Evolutionary conservation across 2,113 vertebrate species (phyloP), one percentile per base, ranked within the genome.

Genomic region (Labeo rohita): DNA sequence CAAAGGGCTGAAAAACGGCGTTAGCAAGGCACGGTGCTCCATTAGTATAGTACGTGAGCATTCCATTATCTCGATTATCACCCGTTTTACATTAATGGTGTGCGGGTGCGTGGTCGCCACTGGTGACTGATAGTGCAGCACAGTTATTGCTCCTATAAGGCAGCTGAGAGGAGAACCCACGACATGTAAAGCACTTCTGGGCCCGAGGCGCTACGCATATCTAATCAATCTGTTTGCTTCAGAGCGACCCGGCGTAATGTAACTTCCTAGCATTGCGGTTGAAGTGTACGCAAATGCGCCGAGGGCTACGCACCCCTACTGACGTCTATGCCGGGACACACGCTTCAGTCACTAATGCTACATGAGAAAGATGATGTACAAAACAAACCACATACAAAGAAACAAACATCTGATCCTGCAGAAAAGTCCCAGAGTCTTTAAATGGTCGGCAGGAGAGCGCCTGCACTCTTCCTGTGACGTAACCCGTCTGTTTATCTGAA

Each of bases 361-460:
- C 90, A 89, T 87, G 39, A 89, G 72, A 70, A 90, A 92, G 61
- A 47, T 85, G 13, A 93, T 91, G 21, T 91, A 93, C 91, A 93
- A 54, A 76, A 85, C 80, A 39, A 86, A 82, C 59, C 13, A 66
- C 68, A 15, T 23, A 80, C 74, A 56, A 68, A 68, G 77, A 87
- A 84, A 39, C 70, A 78, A 77, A 21, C 84, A 87, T 90, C 90
- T 78, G 89, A 73, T 84, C 90, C 89, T 28, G 90, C 89, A 85
- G 89, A 89, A 85, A 84, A 86, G 74, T 87, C 77, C 84, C 88
- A 72, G 79, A 85, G 87, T 85, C 8, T 75, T 34, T 81, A 72
- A 80, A 59, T 66, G 63, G 50, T 84, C 80, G 73, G 16, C 45
- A 86, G 47, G 90, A 83, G 80, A 87, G 78, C 70, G 45, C 88